These are phyloP conservation scores for Mesorhabditis belari DNA, from an alignment of 2,888 invertebrate species.

Conservation along the genomic window DNA sequence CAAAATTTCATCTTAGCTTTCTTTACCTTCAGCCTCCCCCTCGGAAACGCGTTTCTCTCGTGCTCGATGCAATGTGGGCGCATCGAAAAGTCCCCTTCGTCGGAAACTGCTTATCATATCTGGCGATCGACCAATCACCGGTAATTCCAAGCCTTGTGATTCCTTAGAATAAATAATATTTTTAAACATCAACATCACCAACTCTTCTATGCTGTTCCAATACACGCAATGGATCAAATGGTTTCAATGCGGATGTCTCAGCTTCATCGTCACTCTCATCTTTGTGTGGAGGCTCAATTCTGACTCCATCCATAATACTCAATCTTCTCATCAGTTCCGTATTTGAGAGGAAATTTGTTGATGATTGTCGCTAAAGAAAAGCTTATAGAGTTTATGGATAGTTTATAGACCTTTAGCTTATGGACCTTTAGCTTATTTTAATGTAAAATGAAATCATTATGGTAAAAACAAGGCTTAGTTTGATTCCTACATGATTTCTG, in stretches of 20 bases:
- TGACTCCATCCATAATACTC: neutral
- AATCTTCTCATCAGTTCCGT: neutral
- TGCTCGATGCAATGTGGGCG: neutral
- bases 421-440: too few species aligned
- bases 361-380: too few species aligned
- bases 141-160: neutral
- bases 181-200: neutral
- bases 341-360: too few species aligned
- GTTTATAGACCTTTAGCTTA: too few species aligned
- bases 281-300: too few species aligned
- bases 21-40: neutral
- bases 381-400: too few species aligned
- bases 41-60: neutral
- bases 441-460: too few species aligned
- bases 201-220: neutral
- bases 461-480: too few species aligned
- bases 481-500: too few species aligned
- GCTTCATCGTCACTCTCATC: too few species aligned
- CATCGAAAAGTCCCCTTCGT: neutral
- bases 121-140: neutral
- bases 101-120: neutral
- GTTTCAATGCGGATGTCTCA: neutral
- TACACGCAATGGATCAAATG: neutral
- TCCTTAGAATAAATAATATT: too few species aligned
- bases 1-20: neutral